These are phyloP conservation scores for Zygogramma bicolorata DNA, from an alignment of 2,888 invertebrate species.

Conservation along the genomic window DNA sequence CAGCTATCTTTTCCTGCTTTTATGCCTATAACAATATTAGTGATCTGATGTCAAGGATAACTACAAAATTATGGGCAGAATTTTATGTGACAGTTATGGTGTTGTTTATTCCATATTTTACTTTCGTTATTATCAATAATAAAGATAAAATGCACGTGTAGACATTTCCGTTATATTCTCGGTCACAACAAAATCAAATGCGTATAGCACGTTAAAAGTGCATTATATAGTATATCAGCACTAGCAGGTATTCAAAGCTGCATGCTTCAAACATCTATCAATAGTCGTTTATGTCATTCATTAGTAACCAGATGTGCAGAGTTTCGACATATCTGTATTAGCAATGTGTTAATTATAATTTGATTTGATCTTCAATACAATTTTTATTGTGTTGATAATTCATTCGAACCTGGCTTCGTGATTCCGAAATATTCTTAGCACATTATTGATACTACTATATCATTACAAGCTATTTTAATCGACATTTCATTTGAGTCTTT, in stretches of 20 bases:
- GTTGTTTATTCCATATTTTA: background rate
- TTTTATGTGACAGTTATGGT: background rate
- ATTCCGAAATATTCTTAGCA: background rate
- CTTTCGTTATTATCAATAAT: background rate
- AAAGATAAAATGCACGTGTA: background rate
- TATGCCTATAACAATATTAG: background rate
- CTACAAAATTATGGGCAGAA: background rate
- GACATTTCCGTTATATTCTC: background rate
- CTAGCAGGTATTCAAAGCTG: too few relatives aligned
- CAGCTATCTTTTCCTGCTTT: too few relatives aligned
- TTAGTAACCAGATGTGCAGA: background rate
- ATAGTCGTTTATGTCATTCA: background rate
- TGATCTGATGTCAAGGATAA: background rate
- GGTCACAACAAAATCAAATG: background rate
- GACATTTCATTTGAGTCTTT: background rate
- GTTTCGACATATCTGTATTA: too few relatives aligned
- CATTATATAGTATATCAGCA: too few relatives aligned
- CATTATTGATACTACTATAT: background rate
- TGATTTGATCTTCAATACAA: background rate
- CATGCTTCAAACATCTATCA: background rate
- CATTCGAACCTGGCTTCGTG: background rate
- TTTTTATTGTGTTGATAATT: background rate
- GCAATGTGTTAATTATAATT: too few relatives aligned
- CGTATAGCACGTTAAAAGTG: too few relatives aligned
- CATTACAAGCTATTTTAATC: background rate